Base-by-base conservation (phyloP, 1,140 invertebrate species). In the Calephelis virginiensis region DNA sequence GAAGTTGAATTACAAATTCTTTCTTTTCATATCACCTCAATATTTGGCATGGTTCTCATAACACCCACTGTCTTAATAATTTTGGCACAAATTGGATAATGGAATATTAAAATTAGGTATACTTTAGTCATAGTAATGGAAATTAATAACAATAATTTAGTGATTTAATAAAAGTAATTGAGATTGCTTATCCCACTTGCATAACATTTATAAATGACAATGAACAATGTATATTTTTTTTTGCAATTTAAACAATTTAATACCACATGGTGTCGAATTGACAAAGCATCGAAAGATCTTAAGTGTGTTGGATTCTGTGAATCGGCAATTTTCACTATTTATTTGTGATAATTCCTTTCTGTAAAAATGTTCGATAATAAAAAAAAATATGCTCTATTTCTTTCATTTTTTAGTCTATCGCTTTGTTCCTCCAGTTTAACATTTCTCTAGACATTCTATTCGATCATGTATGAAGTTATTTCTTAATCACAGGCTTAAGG, bases 271-370 rank as follows among this genome's bases (percentile, higher is more conserved):
- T 73, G 76, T 75, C 78, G 75, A 77, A 77, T 85, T 83, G 68
- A 63, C 47, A 72, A 66, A 71, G 61, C 64, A 61, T 64, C 40
- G 62, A 64, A 64, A 77, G 75, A 80, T 81, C 71, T 81, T 82
- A 69, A 75, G 72, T 77, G 82, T 85, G 71, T 81, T 88, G 84
- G 86, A 91, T 91, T 91, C 89, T 89, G 82, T 91, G 89, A 91
- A 91, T 91, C 88, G 78, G 83, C 73, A 72, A 80, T 88, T 89
- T 84, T 90, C 81, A 86, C 82, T 83, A 77, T 84, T 83, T 82
- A 84, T 85, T 87, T 90, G 86, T 90, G 88, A 90, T 90, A 88
- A 80, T 83, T 81, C 64, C 71, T 70, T 86, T 86, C 71, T 72
- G 47, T 89, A 87, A 90, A 70, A 71, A 81, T 43, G 56, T 60